Evolutionary conservation across 2,797 vertebrate species (phyloP).

Genomic region (Tenualosa thibaudeaui): DNA sequence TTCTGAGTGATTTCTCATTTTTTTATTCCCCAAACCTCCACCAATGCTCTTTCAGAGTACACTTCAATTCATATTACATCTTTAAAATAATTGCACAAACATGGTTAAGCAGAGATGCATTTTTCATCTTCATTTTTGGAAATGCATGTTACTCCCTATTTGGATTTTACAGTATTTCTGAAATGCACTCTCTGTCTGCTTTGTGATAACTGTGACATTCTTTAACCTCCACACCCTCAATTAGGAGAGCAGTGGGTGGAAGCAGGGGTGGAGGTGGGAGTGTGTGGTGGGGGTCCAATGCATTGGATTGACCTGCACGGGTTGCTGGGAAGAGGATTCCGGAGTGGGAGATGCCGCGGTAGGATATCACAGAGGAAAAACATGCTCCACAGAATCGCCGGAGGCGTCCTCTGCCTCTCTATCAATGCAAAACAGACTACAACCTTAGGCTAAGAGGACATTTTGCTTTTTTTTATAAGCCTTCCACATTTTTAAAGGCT

Average conservation of each 20-base stretch:
- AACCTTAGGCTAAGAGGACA: conserved; percentile 87
- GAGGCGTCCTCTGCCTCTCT: conserved; percentile 80
- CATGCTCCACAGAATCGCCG: conserved; percentile 72
- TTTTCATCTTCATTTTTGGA: conserved; percentile 62
- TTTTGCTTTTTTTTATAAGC: conserved; percentile 88
- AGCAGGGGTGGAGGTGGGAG: background rate
- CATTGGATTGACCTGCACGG: conserved; percentile 71
- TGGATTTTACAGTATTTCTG: conserved; percentile 55
- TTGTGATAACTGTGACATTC: conserved; percentile 68
- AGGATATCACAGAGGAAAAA: conserved; percentile 72
- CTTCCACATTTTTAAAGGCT: conserved; percentile 72
- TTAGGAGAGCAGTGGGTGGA: conserved; percentile 5
- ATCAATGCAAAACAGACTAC: conserved; percentile 97
- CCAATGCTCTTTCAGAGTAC: background rate
- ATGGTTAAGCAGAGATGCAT: conserved; percentile 57
- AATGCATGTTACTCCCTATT: conserved; percentile 68
- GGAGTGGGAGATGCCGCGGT: conserved; percentile 71
- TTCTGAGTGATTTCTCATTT: background rate
- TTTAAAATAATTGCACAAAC: conserved; percentile 24
- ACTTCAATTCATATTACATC: background rate
- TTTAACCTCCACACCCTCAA: conserved; percentile 63
- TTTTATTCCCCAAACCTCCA: background rate
- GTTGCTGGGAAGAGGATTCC: conserved; percentile 65
- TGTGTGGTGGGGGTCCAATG: conserved; percentile 25
- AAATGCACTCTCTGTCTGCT: conserved; percentile 71